Conservation (phyloP, 2,888 invertebrate species). For the Apeira syringaria region DNA sequence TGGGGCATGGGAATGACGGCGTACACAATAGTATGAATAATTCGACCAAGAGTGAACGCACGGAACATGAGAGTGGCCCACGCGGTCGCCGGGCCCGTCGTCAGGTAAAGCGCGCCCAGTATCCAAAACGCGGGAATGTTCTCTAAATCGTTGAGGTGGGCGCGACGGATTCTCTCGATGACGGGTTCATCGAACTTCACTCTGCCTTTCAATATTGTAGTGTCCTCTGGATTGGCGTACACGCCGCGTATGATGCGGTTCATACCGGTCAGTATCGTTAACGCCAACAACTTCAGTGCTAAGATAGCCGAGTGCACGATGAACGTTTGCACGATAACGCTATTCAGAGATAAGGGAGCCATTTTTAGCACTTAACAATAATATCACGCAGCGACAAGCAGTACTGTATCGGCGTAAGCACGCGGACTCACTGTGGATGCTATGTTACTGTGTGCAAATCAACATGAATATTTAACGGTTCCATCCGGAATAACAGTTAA, state of each 20-base stretch:
- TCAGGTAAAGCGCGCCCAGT: constrained; percentile 83
- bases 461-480: constrained; percentile 9
- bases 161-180: constrained; percentile 73
- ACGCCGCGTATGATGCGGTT: constrained; percentile 48
- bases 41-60: constrained; percentile 79
- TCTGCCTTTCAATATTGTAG: constrained; percentile 49
- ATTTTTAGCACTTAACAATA: constrained; percentile 36
- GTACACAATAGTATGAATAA: constrained; percentile 86
- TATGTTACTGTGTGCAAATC: constrained; percentile 6
- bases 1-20: constrained; percentile 85
- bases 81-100: constrained; percentile 77
- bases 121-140: constrained; percentile 87
- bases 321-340: constrained; percentile 59
- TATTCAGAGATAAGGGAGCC: constrained; percentile 45
- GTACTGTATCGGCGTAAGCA: no score
- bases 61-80: constrained; percentile 69
- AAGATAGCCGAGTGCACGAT: constrained; percentile 63
- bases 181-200: constrained; percentile 61
- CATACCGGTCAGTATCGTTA: constrained; percentile 48
- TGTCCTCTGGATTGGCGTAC: constrained; percentile 66
- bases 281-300: constrained; percentile 54
- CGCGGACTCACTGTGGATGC: no score
- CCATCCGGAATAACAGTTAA: constrained; percentile 4
- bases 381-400: background rate
- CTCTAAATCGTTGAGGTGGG: constrained; percentile 89